Conservation (phyloP, 2,888 invertebrate genomes). For the Drosophila infuscata region DNA sequence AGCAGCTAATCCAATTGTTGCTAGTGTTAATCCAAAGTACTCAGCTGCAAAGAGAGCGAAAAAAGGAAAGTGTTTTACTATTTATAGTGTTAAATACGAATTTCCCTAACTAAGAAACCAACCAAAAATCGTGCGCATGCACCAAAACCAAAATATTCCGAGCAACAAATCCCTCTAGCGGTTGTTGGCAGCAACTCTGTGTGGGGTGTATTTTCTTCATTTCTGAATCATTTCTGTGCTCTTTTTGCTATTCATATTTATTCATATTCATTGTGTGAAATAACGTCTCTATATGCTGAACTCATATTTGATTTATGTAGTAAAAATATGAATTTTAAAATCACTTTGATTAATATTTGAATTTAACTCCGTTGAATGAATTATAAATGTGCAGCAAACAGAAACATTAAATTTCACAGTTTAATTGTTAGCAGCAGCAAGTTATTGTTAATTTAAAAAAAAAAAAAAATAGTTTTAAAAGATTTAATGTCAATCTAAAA, state of each 20-base stretch:
- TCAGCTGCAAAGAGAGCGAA: conserved; percentile 35
- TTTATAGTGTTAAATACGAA: conserved; percentile 14
- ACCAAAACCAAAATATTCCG: conserved; percentile 4
- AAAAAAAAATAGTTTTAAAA: no score
- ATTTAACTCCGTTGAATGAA: neutral
- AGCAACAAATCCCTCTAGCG: conserved; percentile 38
- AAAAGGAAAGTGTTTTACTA: conserved; percentile 19
- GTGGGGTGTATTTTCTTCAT: neutral
- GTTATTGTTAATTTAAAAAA: neutral
- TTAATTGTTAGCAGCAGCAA: neutral
- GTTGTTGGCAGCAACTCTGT: conserved; percentile 17
- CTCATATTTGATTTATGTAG: neutral
- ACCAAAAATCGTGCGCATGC: conserved; percentile 43
- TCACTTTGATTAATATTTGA: neutral
- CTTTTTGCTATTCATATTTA: neutral
- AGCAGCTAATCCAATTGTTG: conserved; percentile 53
- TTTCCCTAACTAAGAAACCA: conserved; percentile 57
- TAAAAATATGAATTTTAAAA: neutral
- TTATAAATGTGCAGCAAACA: neutral
- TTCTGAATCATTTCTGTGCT: conserved; percentile 1
- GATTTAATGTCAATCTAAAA: neutral
- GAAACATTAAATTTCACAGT: neutral
- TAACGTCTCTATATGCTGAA: neutral
- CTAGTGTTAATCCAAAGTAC: conserved; percentile 33
- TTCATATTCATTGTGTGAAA: neutral